Conservation (phyloP, 1,140 invertebrate genomes). For the Elymnias hypermnestra region DNA sequence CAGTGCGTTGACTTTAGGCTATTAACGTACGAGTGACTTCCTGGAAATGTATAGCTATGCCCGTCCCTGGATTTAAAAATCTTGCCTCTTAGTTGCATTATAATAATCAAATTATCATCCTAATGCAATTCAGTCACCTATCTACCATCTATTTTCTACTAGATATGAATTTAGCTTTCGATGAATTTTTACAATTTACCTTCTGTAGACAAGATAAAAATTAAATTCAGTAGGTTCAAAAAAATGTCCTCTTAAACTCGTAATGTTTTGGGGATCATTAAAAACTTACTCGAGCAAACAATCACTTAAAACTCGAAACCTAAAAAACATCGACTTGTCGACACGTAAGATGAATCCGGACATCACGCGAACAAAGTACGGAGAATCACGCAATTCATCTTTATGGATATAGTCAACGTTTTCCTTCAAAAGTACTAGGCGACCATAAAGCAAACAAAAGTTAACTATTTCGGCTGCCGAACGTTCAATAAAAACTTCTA, state of each 20-base stretch:
- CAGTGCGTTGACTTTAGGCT: slow-evolving; percentile 16
- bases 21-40: slow-evolving; percentile 3
- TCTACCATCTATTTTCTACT: too few species aligned
- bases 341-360: too few species aligned
- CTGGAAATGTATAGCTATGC: too few species aligned
- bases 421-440: slow-evolving; percentile 68
- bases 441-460: slow-evolving; percentile 52
- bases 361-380: too few species aligned
- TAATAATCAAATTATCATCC: neutral
- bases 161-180: too few species aligned
- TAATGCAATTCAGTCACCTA: too few species aligned
- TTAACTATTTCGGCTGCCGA: slow-evolving; percentile 57
- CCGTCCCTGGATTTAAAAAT: neutral
- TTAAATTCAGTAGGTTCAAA: too few species aligned
- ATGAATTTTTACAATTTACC: too few species aligned
- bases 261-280: slow-evolving; percentile 2
- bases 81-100: neutral
- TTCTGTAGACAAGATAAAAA: too few species aligned
- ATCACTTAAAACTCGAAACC: too few species aligned
- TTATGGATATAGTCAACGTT: slow-evolving; percentile 68
- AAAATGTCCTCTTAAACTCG: too few species aligned
- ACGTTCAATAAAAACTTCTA: slow-evolving; percentile 67
- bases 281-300: slow-evolving; percentile 3
- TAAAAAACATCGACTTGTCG: too few species aligned
- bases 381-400: slow-evolving; percentile 20